Conservation (phyloP, 2,888 invertebrate genomes). For the Allygus modestus region DNA sequence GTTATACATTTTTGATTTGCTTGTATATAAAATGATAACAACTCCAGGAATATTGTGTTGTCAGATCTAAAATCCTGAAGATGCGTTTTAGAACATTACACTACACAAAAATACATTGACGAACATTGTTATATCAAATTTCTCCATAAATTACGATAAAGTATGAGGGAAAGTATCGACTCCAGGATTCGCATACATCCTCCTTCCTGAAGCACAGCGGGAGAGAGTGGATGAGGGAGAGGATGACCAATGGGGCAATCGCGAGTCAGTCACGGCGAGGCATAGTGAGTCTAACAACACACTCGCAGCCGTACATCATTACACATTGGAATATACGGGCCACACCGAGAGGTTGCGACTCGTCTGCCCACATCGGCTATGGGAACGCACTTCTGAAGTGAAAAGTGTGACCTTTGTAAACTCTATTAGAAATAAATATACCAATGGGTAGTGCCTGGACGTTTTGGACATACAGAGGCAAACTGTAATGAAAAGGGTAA, state of each 20-base stretch:
- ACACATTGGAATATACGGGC: constrained; percentile 6
- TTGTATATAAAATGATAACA: too few relatives aligned
- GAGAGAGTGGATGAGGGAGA: background rate
- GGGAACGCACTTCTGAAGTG: background rate
- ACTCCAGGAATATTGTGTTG: too few relatives aligned
- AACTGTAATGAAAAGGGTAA: too few relatives aligned
- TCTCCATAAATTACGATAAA: background rate
- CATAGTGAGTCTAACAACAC: background rate
- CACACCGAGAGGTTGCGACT: background rate
- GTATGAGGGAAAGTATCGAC: background rate
- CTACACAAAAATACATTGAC: too few relatives aligned
- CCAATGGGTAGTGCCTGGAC: too few relatives aligned
- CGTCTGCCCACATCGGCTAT: background rate
- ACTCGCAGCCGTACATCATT: constrained; percentile 10
- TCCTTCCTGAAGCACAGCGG: background rate
- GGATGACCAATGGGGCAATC: constrained; percentile 17
- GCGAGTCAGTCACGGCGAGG: constrained; percentile 4
- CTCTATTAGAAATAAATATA: too few relatives aligned
- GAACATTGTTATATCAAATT: background rate
- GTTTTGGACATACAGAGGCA: too few relatives aligned
- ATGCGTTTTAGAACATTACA: too few relatives aligned
- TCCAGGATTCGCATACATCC: background rate
- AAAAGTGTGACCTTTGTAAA: too few relatives aligned
- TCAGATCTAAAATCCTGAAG: too few relatives aligned
- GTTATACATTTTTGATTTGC: too few relatives aligned